Evolutionary conservation across 2,888 invertebrate genomes (phyloP).

Genomic region (Trisateles emortualis): DNA sequence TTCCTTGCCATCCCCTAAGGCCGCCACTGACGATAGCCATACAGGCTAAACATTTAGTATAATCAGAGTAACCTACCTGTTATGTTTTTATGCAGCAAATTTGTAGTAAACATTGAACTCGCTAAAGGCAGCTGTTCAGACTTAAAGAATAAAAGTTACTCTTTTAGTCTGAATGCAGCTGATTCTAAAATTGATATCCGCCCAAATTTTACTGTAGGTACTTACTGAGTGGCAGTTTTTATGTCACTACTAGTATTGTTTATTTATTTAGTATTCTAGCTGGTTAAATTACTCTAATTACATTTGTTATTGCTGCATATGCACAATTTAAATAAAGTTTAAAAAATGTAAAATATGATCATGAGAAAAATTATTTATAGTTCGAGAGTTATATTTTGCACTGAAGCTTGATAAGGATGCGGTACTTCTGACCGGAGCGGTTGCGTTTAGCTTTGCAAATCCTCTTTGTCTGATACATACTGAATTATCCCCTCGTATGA

Average conservation of each 20-base stretch:
- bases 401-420: too few relatives aligned
- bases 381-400: too few relatives aligned
- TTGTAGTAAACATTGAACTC: background rate
- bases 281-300: background rate
- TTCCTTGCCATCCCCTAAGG: too few relatives aligned
- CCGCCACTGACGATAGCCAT: too few relatives aligned
- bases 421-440: too few relatives aligned
- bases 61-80: slow-evolving; percentile 23
- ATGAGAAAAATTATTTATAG: background rate
- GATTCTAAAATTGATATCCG: too few relatives aligned
- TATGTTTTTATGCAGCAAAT: slow-evolving; percentile 1
- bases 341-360: background rate
- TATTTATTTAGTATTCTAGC: background rate
- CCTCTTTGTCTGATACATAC: too few relatives aligned
- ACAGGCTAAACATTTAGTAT: slow-evolving; percentile 6
- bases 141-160: too few relatives aligned
- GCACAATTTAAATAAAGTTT: background rate
- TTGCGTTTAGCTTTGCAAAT: too few relatives aligned
- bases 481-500: too few relatives aligned
- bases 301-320: background rate
- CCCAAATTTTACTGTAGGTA: background rate
- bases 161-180: too few relatives aligned
- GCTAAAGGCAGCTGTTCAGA: too few relatives aligned
- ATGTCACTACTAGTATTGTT: background rate
- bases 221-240: background rate